Percentiles rank a stretch among this genome's conserved stretches.
Conservation (phyloP, 2,797 vertebrate genomes). For the Hipposideros larvatus region DNA sequence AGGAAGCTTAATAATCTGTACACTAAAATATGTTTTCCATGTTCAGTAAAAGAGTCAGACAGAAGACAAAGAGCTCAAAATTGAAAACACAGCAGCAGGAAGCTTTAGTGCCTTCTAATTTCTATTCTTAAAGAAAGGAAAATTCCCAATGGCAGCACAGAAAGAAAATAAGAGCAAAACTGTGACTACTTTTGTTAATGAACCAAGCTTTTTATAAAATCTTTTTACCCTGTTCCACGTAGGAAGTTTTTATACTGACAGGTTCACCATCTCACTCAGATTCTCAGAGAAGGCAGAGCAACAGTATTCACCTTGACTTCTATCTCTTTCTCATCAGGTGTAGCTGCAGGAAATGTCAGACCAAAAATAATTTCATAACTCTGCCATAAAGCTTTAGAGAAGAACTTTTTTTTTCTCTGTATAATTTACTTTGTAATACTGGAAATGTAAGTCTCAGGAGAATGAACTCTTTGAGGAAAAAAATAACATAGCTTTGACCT, state of each 20-base stretch:
- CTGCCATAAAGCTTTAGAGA: neutral
- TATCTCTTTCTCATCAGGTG: neutral
- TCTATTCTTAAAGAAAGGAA: neutral
- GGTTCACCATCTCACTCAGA: neutral
- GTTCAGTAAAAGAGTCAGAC: neutral
- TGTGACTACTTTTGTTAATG: neutral
- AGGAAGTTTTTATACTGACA: neutral
- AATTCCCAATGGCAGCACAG: neutral
- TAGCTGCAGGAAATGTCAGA: slow-evolving; percentile 36
- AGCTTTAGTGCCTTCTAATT: neutral
- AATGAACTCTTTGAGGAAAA: neutral
- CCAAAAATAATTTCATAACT: neutral
- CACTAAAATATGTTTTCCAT: neutral
- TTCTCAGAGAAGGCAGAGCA: neutral
- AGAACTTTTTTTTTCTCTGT: neutral
- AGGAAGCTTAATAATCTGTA: neutral
- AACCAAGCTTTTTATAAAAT: neutral
- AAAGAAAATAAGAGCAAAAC: neutral
- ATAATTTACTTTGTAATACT: neutral
- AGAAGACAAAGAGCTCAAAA: neutral
- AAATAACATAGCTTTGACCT: neutral
- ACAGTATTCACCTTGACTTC: neutral
- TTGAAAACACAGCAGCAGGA: neutral
- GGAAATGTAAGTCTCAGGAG: neutral
- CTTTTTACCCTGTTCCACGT: neutral